phyloP scores from a whole-genome alignment of 2,888 invertebrate genomes.

The Eucriotettix oculatus region DNA sequence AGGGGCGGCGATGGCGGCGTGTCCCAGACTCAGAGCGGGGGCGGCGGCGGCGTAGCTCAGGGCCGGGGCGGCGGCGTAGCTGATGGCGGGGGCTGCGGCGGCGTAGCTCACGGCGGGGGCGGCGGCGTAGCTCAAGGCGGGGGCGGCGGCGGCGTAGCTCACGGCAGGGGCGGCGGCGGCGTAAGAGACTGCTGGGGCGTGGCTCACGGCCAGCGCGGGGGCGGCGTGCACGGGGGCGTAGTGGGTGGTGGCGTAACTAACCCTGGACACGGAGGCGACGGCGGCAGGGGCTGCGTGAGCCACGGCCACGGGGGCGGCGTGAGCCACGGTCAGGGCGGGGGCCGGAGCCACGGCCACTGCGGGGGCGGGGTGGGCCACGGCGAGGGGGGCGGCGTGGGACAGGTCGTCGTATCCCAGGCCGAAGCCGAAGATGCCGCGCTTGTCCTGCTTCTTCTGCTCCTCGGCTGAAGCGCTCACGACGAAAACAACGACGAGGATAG shows the following conservation, averaged over 20 bases:
- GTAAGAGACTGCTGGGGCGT: slow-evolving; percentile 25
- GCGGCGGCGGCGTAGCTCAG: too few species aligned
- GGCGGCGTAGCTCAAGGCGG: slow-evolving; percentile 23
- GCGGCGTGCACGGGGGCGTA: not conserved
- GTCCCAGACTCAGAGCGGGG: too few species aligned
- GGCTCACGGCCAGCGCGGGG: not conserved
- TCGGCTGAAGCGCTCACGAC: not conserved
- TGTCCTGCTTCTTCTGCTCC: not conserved
- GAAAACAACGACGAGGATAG: not conserved
- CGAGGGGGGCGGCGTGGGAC: not conserved
- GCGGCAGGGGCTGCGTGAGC: not conserved
- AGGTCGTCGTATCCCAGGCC: not conserved
- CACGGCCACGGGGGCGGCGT: not conserved
- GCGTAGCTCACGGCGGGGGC: slow-evolving; percentile 4
- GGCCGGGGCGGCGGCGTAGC: too few species aligned
- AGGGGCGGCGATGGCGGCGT: too few species aligned
- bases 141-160: slow-evolving; percentile 37
- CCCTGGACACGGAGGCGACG: not conserved
- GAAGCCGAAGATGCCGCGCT: not conserved
- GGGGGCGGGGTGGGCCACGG: not conserved
- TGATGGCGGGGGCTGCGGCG: slow-evolving; percentile 7
- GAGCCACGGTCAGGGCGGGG: not conserved
- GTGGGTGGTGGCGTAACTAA: not conserved
- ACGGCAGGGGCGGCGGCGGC: slow-evolving; percentile 12
- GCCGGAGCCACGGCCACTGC: not conserved